A percentile compares a stretch with the other conserved stretches of the same genome.
These are phyloP conservation scores for Temnothorax rugatulus DNA, from an alignment of 2,888 invertebrate genomes.

Conservation along the genomic window DNA sequence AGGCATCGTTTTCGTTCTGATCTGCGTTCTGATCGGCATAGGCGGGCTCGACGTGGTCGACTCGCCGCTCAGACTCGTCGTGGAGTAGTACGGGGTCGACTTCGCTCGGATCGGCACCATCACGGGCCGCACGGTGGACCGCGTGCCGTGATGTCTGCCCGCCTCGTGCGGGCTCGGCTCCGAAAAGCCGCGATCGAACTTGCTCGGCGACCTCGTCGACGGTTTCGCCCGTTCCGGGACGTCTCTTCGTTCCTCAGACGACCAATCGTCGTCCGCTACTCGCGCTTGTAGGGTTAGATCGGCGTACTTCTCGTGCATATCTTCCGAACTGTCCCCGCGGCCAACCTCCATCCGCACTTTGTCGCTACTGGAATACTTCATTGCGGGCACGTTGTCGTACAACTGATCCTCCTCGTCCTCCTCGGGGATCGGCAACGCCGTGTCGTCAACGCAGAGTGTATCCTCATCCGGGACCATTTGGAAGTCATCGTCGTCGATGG, in stretches of 20 bases:
- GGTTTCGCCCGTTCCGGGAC: slow-evolving; percentile 34
- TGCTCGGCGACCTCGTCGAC: background rate
- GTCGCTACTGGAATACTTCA: slow-evolving; percentile 82
- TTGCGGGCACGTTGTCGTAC: slow-evolving; percentile 84
- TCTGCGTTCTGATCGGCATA: slow-evolving; percentile 83
- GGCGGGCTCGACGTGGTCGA: slow-evolving; percentile 87
- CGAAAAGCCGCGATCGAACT: slow-evolving; percentile 77
- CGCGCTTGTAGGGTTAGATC: slow-evolving; percentile 78
- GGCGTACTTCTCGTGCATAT: slow-evolving; percentile 84
- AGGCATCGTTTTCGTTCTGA: slow-evolving; percentile 84
- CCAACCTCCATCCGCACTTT: slow-evolving; percentile 81
- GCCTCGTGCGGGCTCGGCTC: slow-evolving; percentile 71
- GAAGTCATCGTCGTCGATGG: slow-evolving; percentile 80
- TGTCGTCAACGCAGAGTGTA: slow-evolving; percentile 71
- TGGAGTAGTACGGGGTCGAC: slow-evolving; percentile 85
- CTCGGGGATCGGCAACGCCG: slow-evolving; percentile 82
- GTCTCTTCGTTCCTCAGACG: slow-evolving; percentile 67
- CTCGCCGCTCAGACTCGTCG: slow-evolving; percentile 89
- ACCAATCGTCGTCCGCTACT: slow-evolving; percentile 82
- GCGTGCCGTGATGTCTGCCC: slow-evolving; percentile 82
- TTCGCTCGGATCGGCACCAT: slow-evolving; percentile 86
- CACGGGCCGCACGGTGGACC: slow-evolving; percentile 87
- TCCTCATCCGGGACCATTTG: slow-evolving; percentile 77
- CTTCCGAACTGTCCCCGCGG: slow-evolving; percentile 82
- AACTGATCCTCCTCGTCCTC: slow-evolving; percentile 82